Base-by-base conservation (phyloP, 2,113 vertebrate genomes). In the Capreolus pygargus region DNA sequence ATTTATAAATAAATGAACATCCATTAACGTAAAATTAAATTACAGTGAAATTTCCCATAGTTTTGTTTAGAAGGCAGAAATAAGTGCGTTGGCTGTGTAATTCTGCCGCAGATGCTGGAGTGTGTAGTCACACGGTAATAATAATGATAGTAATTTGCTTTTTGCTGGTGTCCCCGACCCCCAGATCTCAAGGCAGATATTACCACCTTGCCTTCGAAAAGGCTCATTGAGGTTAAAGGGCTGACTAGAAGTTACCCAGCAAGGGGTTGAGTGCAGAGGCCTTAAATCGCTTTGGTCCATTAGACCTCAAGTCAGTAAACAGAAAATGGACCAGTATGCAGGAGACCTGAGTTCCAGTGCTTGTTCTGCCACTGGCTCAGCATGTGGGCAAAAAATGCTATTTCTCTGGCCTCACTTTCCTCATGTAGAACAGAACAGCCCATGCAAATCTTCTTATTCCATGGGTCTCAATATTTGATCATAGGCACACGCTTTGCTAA, bases 1-100 rank as follows among this genome's bases (percentile, higher is more conserved):
- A 97, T 96, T 98, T 97, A 98, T 98, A 98, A 97, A 98, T 97
- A 98, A 98, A 96, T 96, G 97, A 97, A 86, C 95, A 97, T 97
- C 98, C 97, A 93, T 96, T 96, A 97, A 97, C 89, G 87, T 91
- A 93, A 98, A 97, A 97, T 97, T 98, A 96, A 91, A 96, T 92
- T 76, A 95, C 97, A 97, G 97, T 98, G 89, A 97, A 36, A 60
- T 92, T 91, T 98, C 95, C 88, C 78, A 92, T 95, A 23, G 88
- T 95, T 98, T 97, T 97, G 97, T 97, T 97, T 93, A 97, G 97
- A 96, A 97, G 96, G 94, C 97, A 98, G 95, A 96, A 96, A 91
- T 92, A 95, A 96, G 57, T 67, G 91, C 87, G 79, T 47, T 93
- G 94, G 64, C 74, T 76, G 43, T 97, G 78, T 83, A 23, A 86